Base-by-base conservation (phyloP, 2,888 invertebrate genomes). In the Calliopum simillimum region DNA sequence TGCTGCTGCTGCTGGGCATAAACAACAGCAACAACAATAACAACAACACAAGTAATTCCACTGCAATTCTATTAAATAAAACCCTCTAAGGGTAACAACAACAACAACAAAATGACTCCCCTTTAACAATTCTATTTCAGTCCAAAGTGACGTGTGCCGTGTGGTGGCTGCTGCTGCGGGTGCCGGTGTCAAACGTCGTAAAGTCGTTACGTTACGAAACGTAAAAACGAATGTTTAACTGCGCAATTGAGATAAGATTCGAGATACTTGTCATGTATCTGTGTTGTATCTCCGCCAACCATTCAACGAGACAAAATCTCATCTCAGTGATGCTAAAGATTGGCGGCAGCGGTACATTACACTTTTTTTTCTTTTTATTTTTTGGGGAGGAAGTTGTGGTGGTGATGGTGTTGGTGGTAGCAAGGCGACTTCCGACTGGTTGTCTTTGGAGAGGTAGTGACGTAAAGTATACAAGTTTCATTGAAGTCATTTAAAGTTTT, bases 231-330 rank as follows among this genome's bases (percentile, higher is more conserved):
- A 75, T 78, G 78, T 79, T 80, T 77, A 81, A 80, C 79, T 81
- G 80, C 84, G 80, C 83, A 85, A 85, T 84, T 84, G 84, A 84
- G 84, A 84, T 84, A 84, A 84, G 84, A 83, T 82, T 78, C 78
- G 76, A 84, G 84, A 84, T 82, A 85, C 65, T 46, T 16, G 59
- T 61, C 19, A 44, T 44, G 43, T 43, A 44, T 61, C 43, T 47
- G 14, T 33, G 63, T 63, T 33, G 63, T 63, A 63, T 63, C 63
- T 63, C 25, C 46, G 63, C 63, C 47, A 51, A 51, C 51, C 56
- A 23, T 16, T 4, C 8, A 44, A 19, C 12, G 59, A 59, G 67
- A 59, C 67, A 41, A 41, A 59, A 59, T 58, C 44, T 44, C 66
- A 43, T 64, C 43, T 16, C 43, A 59, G 41, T 59, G 46, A 44